Base-by-base conservation (phyloP, 2,113 vertebrate genomes). In the Vimba vimba region DNA sequence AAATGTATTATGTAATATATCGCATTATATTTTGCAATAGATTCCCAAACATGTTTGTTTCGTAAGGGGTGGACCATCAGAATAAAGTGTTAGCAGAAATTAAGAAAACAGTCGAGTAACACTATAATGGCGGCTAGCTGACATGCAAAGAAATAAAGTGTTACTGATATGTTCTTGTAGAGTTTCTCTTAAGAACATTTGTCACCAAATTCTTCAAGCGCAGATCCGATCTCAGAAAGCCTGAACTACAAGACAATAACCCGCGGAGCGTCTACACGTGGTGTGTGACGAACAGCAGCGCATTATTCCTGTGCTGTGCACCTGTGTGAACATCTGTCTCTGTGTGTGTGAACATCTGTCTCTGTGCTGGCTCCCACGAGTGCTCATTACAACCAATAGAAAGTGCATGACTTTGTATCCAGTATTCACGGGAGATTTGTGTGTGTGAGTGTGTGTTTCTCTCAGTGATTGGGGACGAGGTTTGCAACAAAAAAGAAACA, bases 261-360 rank as follows among this genome's bases (percentile, higher is more conserved):
- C 92, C 92, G 91, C 90, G 90, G 91, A 94, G 94, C 93, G 93
- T 95, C 93, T 94, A 91, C 91, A 89, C 86, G 86, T 81, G 90
- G 86, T 81, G 90, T 85, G 93, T 94, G 94, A 94, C 91, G 92
- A 94, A 93, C 92, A 88, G 90, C 90, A 90, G 89, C 90, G 90
- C 87, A 91, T 95, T 95, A 93, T 95, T 94, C 94, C 92, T 94
- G 94, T 92, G 94, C 92, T 94, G 94, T 92, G 94, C 95, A 95
- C 94, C 94, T 95, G 94, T 94, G 92, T 92, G 94, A 90, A 94
- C 92, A 95, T 94, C 94, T 95, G 93, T 93, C 92, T 92, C 91
- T 92, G 91, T 75, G 88, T 33, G 33, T 33, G 33, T 33, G 33
- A 36, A 36, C 36, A 36, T 69, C 66, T 21, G 19, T 71, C 68